Evolutionary conservation across 2,113 vertebrate species (phyloP).

Genomic region (Nibea coibor): DNA sequence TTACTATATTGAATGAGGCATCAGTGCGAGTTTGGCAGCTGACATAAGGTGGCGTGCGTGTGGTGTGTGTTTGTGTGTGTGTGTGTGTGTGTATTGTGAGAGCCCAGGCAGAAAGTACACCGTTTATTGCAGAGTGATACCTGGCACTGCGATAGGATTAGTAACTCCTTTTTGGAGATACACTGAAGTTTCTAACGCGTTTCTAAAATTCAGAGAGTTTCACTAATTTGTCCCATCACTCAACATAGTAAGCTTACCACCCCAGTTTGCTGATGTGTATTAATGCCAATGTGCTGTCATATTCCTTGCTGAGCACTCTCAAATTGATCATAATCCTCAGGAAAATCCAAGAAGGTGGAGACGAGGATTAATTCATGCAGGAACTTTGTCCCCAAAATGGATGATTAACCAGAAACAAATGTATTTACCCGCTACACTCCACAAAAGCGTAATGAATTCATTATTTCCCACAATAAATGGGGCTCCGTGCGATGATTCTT

Average conservation of each 20-base stretch:
- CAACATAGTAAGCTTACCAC: constrained; percentile 13
- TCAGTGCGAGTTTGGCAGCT: constrained; percentile 56
- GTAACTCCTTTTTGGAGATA: neutral
- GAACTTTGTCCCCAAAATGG: constrained; percentile 35
- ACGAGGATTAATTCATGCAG: constrained; percentile 29
- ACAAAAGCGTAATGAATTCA: constrained; percentile 38
- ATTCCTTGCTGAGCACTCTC: constrained; percentile 37
- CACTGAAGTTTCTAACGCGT: neutral
- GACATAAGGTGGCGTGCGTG: constrained; percentile 13
- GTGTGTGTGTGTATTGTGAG: neutral
- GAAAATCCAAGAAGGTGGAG: constrained; percentile 53
- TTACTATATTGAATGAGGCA: constrained; percentile 62
- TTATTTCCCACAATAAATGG: constrained; percentile 25
- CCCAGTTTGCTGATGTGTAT: constrained; percentile 15
- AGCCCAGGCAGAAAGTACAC: constrained; percentile 9
- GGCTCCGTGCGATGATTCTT: constrained; percentile 43
- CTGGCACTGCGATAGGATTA: neutral
- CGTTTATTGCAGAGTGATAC: neutral
- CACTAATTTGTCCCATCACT: constrained; percentile 43
- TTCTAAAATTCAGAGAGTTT: constrained; percentile 30
- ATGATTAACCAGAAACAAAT: constrained; percentile 66
- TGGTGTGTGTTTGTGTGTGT: constrained; percentile 9
- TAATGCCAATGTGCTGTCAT: constrained; percentile 13
- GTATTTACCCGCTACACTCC: constrained; percentile 37
- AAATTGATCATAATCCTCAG: constrained; percentile 70